phyloP scores from a whole-genome alignment of 2,888 invertebrate genomes.

The Frankliniella fusca region DNA sequence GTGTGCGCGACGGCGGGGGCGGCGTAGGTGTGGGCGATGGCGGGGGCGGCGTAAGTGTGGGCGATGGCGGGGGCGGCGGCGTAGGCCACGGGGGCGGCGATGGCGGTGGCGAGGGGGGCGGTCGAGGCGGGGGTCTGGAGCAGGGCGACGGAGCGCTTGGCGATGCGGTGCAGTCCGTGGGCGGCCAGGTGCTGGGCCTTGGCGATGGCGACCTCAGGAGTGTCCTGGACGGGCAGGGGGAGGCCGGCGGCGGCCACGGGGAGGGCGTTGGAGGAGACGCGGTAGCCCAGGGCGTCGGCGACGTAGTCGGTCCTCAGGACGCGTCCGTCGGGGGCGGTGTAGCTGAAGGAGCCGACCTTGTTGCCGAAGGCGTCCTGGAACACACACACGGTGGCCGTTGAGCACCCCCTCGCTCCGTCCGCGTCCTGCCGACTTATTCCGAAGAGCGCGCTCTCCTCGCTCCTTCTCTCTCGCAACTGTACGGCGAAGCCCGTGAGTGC shows the following conservation, averaged over 20 bases:
- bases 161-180: conserved; percentile 42
- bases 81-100: conserved; percentile 37
- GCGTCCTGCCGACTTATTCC: too few relatives aligned
- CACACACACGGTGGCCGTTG: conserved; percentile 29
- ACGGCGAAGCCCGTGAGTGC: too few relatives aligned
- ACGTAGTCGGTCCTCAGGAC: conserved; percentile 48
- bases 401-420: too few relatives aligned
- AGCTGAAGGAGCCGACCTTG: conserved; percentile 49
- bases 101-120: conserved; percentile 37
- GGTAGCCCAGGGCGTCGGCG: conserved; percentile 49
- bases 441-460: too few relatives aligned
- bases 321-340: conserved; percentile 50
- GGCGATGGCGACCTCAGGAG: conserved; percentile 47
- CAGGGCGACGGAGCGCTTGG: conserved; percentile 42
- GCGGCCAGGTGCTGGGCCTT: conserved; percentile 48
- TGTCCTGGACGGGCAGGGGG: conserved; percentile 38
- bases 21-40: conserved; percentile 38
- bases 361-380: conserved; percentile 46
- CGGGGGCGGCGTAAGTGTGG: conserved; percentile 39
- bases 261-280: conserved; percentile 49
- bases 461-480: too few relatives aligned
- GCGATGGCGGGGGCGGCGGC: conserved; percentile 41
- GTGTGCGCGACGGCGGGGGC: conserved; percentile 34
- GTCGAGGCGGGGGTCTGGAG: conserved; percentile 37
- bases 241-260: conserved; percentile 43